Evolutionary conservation across 1,140 invertebrate species (phyloP).

Genomic region (Medauroidea extradentata): DNA sequence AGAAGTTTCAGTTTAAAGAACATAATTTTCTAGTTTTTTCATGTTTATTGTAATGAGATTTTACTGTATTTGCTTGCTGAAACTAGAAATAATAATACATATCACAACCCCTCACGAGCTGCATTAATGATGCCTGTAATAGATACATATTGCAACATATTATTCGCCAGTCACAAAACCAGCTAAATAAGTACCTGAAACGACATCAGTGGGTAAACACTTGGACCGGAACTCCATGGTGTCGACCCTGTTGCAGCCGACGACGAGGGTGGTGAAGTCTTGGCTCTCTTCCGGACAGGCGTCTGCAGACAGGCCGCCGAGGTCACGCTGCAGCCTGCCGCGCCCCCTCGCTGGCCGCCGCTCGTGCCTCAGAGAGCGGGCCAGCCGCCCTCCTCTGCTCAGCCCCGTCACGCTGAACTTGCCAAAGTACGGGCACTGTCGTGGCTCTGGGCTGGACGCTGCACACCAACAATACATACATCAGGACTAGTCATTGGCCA

Average conservation of each 20-base stretch:
- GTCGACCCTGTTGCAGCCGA: slow-evolving; percentile 65
- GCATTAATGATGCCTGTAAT: too few relatives aligned
- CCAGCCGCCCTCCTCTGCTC: slow-evolving; percentile 35
- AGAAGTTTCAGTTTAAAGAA: too few relatives aligned
- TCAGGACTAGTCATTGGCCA: too few relatives aligned
- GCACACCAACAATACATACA: slow-evolving; percentile 42
- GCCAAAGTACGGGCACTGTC: slow-evolving; percentile 63
- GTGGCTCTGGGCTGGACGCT: slow-evolving; percentile 59
- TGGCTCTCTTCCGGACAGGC: slow-evolving; percentile 39
- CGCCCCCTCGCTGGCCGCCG: too few relatives aligned
- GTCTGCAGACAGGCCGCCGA: slow-evolving; percentile 23
- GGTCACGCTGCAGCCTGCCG: slow-evolving; percentile 23
- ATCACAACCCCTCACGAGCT: too few relatives aligned
- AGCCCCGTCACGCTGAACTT: slow-evolving; percentile 60
- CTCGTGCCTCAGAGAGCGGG: neutral
- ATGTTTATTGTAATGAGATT: too few relatives aligned
- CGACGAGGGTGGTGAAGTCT: slow-evolving; percentile 54
- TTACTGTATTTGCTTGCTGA: too few relatives aligned
- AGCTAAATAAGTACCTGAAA: slow-evolving; percentile 43
- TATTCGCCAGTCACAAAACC: too few relatives aligned
- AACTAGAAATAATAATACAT: too few relatives aligned
- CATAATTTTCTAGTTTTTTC: too few relatives aligned
- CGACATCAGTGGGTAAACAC: slow-evolving; percentile 53
- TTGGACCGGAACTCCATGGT: slow-evolving; percentile 66
- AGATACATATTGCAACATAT: too few relatives aligned